Evolutionary conservation across 2,797 vertebrate species (phyloP), one percentile per base, ranked within the genome.

Genomic region (Labroides dimidiatus): DNA sequence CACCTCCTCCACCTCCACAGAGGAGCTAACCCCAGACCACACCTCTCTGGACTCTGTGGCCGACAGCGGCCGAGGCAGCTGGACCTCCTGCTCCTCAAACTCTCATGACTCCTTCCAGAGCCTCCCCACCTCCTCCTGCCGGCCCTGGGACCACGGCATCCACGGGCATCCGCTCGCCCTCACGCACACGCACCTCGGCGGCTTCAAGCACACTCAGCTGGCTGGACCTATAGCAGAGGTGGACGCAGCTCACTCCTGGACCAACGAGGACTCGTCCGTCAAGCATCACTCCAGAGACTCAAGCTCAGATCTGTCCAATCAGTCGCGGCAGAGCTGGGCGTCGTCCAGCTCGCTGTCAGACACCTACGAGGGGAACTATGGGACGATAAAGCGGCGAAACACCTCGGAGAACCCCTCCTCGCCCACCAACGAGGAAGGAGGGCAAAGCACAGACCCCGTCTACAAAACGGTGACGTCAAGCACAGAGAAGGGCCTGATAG

Each of bases 391-490:
- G 67, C 92, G 96, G 36, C 91, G 96, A 48, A 92, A 91, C 84
- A 91, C 92, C 20, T 78, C 95, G 49, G 95, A 96, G 75, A 86
- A 83, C 59, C 69, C 91, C 42, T 78, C 91, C 81, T 90, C 89
- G 1, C 87, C 70, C 0, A 84, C 81, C 80, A 93, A 77, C 66
- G 90, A 77, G 53, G 90, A 12, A 89, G 95, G 89, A 80, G 93
- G 92, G 77, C 85, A 93, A 49, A 88, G 89, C 78, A 54, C 92
- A 64, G 96, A 98, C 70, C 52, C 95, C 2, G 78, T 88, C 72
- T 99, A 97, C 92, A 99, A 99, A 95, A 98, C 94, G 42, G 93
- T 99, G 82, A 99, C 96, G 45, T 99, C 97, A 0, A 99, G 96
- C 91, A 98, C 97, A 81, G 97, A 98, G 42, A 97, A 96, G 87